Evolutionary conservation across 2,797 vertebrate species (phyloP).

Genomic region (Mus minutoides): DNA sequence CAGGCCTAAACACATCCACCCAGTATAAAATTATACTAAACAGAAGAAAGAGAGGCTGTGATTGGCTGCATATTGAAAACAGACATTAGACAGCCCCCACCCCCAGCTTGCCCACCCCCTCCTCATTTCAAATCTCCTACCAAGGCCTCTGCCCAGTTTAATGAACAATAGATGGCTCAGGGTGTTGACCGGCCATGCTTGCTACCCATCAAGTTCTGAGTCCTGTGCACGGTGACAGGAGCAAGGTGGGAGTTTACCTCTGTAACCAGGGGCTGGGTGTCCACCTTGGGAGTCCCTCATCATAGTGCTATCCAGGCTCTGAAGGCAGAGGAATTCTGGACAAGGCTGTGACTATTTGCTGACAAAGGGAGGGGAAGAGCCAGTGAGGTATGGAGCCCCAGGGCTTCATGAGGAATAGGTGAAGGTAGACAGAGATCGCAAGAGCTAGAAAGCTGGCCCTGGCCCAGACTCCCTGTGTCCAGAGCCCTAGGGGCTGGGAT

Average conservation of each 20-base stretch:
- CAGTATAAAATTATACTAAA: slow-evolving; percentile 86
- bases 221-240: slow-evolving; percentile 30
- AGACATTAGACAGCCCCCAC: slow-evolving; percentile 67
- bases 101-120: slow-evolving; percentile 22
- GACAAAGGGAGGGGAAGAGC: accelerated
- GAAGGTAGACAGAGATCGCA: accelerated
- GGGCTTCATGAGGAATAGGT: not conserved
- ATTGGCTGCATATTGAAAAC: slow-evolving; percentile 81
- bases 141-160: slow-evolving; percentile 66
- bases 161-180: slow-evolving; percentile 36
- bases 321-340: not conserved
- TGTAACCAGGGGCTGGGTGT: not conserved
- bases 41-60: slow-evolving; percentile 62
- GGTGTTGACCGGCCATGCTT: accelerated
- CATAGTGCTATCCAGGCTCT: accelerated
- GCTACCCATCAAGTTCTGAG: not conserved
- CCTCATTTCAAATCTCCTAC: slow-evolving; percentile 10
- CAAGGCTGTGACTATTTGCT: not conserved
- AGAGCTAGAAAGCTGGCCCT: not conserved
- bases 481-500: not conserved
- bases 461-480: not conserved
- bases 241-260: accelerated
- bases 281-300: accelerated
- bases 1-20: slow-evolving; percentile 90
- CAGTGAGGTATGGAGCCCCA: accelerated